Conservation (phyloP, 2,113 vertebrate species). For the Cromileptes altivelis region DNA sequence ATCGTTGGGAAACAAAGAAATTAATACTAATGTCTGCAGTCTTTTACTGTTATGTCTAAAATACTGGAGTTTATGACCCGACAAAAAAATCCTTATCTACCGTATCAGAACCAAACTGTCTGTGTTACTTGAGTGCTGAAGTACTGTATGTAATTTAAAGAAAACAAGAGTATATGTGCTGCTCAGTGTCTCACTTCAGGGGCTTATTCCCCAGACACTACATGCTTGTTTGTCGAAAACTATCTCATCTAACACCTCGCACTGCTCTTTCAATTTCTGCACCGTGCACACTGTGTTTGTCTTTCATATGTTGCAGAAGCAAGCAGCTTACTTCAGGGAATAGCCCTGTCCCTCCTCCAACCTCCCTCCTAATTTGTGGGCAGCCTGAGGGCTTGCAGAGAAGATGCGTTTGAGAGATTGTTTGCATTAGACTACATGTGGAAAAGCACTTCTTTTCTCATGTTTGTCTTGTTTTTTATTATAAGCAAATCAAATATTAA, state of each 20-base stretch:
- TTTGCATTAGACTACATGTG: constrained; percentile 10
- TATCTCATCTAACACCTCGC: constrained; percentile 56
- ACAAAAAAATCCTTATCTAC: no score
- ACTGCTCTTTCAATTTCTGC: constrained; percentile 62
- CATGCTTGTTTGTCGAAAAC: constrained; percentile 52
- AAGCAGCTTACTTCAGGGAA: constrained; percentile 46
- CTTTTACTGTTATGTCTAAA: no score
- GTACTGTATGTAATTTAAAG: constrained; percentile 31
- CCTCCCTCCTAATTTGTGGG: constrained; percentile 19
- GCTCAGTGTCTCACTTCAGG: constrained; percentile 33
- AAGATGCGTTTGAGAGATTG: background rate
- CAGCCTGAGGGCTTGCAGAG: background rate
- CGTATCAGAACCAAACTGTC: no score
- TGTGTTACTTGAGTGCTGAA: constrained; percentile 12
- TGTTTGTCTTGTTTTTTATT: background rate
- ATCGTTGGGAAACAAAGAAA: no score
- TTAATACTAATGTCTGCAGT: no score
- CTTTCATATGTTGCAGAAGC: constrained; percentile 55
- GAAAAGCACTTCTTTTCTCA: background rate
- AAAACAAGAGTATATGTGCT: constrained; percentile 31
- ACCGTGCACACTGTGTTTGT: constrained; percentile 41
- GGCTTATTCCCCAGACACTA: constrained; percentile 25
- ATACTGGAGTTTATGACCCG: no score
- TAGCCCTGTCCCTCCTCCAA: constrained; percentile 1
- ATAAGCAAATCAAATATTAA: background rate